These are phyloP conservation scores for Cyprinus carpio DNA, from an alignment of 2,113 vertebrate species.

Conservation along the genomic window DNA sequence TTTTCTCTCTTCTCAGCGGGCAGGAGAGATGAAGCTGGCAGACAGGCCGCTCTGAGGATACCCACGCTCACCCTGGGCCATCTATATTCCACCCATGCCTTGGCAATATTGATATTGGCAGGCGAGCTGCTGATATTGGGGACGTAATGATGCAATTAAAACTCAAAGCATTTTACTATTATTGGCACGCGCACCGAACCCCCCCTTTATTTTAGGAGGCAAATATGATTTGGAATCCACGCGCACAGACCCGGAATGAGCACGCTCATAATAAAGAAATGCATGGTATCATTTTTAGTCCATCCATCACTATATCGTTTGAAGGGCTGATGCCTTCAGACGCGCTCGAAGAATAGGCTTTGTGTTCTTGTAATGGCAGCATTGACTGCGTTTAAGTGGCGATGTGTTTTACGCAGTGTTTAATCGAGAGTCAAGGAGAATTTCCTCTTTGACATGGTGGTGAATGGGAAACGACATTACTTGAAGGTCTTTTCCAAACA, in stretches of 20 bases:
- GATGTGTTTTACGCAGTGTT: conserved; percentile 64
- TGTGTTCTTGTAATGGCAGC: conserved; percentile 47
- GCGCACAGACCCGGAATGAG: conserved; percentile 72
- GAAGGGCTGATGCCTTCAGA: conserved; percentile 53
- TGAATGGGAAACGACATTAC: conserved; percentile 65
- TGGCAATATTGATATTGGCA: conserved; percentile 84
- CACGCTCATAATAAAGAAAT: conserved; percentile 75
- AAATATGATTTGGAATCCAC: conserved; percentile 78
- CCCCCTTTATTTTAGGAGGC: conserved; percentile 71
- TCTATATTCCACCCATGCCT: conserved; percentile 81
- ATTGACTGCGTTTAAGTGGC: conserved; percentile 63
- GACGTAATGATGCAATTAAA: conserved; percentile 84
- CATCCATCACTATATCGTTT: conserved; percentile 72
- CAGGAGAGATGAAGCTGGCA: conserved; percentile 70
- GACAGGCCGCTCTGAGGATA: conserved; percentile 64
- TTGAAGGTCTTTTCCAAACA: conserved; percentile 45
- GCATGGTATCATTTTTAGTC: conserved; percentile 73
- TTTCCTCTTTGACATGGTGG: conserved; percentile 72
- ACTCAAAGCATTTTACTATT: conserved; percentile 80
- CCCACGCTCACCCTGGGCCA: conserved; percentile 79
- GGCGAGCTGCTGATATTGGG: conserved; percentile 79
- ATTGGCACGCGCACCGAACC: conserved; percentile 67
- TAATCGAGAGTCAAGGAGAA: conserved; percentile 70
- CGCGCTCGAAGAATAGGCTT: conserved; percentile 36
- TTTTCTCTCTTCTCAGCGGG: conserved; percentile 74